These are phyloP conservation scores for Cybosia mesomella DNA, from an alignment of 2,888 invertebrate genomes.

Conservation along the genomic window DNA sequence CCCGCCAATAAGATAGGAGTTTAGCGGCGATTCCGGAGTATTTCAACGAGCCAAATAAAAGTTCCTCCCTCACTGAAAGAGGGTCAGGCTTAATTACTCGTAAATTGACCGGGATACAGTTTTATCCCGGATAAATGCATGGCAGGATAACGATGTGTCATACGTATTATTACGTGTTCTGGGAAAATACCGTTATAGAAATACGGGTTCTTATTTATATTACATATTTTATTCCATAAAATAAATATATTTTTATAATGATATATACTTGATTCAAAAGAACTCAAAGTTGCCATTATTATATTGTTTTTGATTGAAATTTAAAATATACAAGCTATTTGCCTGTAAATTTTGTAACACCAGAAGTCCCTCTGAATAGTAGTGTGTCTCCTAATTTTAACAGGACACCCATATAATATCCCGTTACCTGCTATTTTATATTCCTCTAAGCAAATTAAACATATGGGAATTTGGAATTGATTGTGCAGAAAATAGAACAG, in stretches of 20 bases:
- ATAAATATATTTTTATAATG: background rate
- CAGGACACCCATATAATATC: too few relatives aligned
- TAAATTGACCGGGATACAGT: slow-evolving; percentile 84
- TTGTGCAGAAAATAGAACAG: background rate
- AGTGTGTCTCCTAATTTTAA: too few relatives aligned
- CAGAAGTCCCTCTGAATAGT: background rate
- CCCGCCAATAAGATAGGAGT: slow-evolving; percentile 75
- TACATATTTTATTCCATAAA: background rate
- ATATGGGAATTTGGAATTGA: too few relatives aligned
- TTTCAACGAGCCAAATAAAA: slow-evolving; percentile 81
- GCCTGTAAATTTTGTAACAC: background rate
- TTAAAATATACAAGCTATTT: background rate
- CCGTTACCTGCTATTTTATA: too few relatives aligned
- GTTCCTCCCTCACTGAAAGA: slow-evolving; percentile 80
- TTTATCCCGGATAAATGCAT: slow-evolving; percentile 77
- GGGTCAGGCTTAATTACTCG: slow-evolving; percentile 86
- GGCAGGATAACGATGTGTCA: slow-evolving; percentile 72
- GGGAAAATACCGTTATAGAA: slow-evolving; percentile 19
- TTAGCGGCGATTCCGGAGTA: slow-evolving; percentile 72
- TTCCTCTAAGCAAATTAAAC: too few relatives aligned
- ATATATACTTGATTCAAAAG: background rate
- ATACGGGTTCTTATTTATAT: background rate
- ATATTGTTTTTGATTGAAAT: background rate
- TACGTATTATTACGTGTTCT: slow-evolving; percentile 60
- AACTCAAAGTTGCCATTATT: background rate